Conservation (phyloP, 2,797 vertebrate genomes). For the Borostomias antarcticus region DNA sequence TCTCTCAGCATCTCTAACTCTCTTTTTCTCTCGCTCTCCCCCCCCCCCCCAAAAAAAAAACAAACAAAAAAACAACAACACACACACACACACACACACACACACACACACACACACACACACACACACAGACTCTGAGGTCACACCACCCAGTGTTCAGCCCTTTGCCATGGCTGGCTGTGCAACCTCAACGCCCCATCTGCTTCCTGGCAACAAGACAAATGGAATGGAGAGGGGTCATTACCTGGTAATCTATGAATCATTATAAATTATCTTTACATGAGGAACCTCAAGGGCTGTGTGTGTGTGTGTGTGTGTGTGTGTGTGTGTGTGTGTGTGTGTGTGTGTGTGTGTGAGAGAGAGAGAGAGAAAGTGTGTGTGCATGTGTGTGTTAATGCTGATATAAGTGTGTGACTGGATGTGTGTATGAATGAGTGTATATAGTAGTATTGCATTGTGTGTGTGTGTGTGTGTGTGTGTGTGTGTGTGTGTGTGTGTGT, state of each 20-base stretch:
- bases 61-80: too few species aligned
- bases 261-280: constrained; percentile 39
- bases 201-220: constrained; percentile 45
- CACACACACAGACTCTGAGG: background rate
- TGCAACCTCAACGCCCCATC: constrained; percentile 29
- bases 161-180: constrained; percentile 35
- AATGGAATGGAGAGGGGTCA: constrained; percentile 7
- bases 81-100: constrained; percentile 7
- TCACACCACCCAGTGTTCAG: constrained; percentile 2
- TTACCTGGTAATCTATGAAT: constrained; percentile 40
- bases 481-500: background rate
- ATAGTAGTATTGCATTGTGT: too few species aligned
- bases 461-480: background rate
- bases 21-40: too few species aligned
- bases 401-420: background rate
- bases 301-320: background rate
- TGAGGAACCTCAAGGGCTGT: constrained; percentile 8
- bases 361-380: background rate
- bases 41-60: too few species aligned
- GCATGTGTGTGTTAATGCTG: background rate
- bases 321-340: background rate
- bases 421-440: constrained; percentile 5
- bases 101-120: constrained; percentile 10
- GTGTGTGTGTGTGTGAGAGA: background rate
- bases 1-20: too few species aligned